Conservation (phyloP, 2,888 invertebrate genomes). For the Tortrix viridana region DNA sequence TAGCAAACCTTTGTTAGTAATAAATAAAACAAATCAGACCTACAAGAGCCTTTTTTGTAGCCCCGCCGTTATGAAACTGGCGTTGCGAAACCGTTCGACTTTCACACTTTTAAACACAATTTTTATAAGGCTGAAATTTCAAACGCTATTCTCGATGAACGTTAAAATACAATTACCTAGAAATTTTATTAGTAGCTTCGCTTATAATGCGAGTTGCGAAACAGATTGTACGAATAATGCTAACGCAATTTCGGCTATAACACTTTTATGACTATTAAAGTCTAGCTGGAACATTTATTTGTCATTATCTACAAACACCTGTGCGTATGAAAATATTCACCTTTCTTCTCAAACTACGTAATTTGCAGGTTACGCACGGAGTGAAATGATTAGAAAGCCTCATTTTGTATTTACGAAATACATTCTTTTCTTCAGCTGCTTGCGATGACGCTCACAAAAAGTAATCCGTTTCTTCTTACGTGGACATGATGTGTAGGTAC, state of each 20-base stretch:
- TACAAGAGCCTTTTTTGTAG: slow-evolving; percentile 9
- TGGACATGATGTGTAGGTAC: slow-evolving; percentile 15
- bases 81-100: slow-evolving; percentile 29
- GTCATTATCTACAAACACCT: slow-evolving; percentile 41
- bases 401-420: slow-evolving; percentile 45
- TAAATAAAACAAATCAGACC: slow-evolving; percentile 7
- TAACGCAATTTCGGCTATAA: slow-evolving; percentile 9
- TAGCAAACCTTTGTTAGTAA: slow-evolving; percentile 11
- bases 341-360: slow-evolving; percentile 71
- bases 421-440: slow-evolving; percentile 21
- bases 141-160: slow-evolving; percentile 15
- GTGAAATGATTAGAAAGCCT: slow-evolving; percentile 59
- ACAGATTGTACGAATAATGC: slow-evolving; percentile 8
- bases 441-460: slow-evolving; percentile 28
- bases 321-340: slow-evolving; percentile 46
- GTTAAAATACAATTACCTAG: slow-evolving; percentile 34
- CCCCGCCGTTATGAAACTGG: slow-evolving; percentile 24
- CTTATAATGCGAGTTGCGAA: slow-evolving; percentile 23
- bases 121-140: slow-evolving; percentile 16
- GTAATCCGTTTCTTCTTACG: slow-evolving; percentile 36
- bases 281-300: slow-evolving; percentile 49
- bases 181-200: slow-evolving; percentile 34
- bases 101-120: slow-evolving; percentile 29
- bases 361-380: slow-evolving; percentile 45
- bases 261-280: slow-evolving; percentile 5